Conservation (phyloP, 2,113 vertebrate genomes). For the Proterorhinus semilunaris region DNA sequence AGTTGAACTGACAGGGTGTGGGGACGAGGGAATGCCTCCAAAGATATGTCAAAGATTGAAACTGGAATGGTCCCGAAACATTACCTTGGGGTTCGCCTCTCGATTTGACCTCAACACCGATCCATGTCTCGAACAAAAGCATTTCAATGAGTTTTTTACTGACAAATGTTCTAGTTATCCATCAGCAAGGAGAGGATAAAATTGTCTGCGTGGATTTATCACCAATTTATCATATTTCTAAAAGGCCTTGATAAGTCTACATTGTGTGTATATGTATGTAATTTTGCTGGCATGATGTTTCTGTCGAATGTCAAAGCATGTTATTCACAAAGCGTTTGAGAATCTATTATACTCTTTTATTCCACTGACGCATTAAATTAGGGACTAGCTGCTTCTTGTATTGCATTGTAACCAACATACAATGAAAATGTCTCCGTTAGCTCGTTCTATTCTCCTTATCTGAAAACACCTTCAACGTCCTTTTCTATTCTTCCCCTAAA, state of each 20-base stretch:
- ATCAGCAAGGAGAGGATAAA: no score
- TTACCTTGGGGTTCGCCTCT: not conserved
- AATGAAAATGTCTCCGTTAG: not conserved
- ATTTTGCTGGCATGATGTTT: not conserved
- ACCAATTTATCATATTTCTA: no score
- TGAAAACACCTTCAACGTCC: not conserved
- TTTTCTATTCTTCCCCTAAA: conserved; percentile 20
- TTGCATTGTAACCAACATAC: not conserved
- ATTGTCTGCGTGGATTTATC: no score
- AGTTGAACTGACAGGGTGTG: not conserved
- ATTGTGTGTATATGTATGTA: not conserved
- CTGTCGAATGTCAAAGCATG: not conserved
- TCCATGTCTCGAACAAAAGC: no score
- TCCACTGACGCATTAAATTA: not conserved
- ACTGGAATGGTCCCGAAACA: not conserved
- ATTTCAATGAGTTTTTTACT: no score
- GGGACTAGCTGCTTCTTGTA: not conserved
- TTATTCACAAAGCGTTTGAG: not conserved
- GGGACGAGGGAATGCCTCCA: not conserved
- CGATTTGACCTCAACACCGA: not conserved
- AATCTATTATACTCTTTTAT: not conserved
- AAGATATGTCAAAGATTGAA: not conserved
- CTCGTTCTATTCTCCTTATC: not conserved
- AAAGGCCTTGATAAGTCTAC: no score
- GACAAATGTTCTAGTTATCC: no score